phyloP scores from a whole-genome alignment of 2,888 invertebrate genomes.

The Fissipunctia ypsillon region DNA sequence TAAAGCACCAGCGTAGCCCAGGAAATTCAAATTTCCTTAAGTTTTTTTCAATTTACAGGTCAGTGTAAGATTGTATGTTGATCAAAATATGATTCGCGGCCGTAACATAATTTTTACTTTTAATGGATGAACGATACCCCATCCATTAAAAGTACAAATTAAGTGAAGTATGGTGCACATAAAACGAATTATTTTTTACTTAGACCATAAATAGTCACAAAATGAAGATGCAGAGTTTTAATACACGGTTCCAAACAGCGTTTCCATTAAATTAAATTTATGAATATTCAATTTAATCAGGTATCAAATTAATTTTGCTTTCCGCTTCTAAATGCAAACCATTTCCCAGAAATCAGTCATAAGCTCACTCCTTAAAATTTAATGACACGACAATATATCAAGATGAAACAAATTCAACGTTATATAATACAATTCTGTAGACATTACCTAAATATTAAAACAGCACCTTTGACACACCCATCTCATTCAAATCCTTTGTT shows the following conservation, averaged over 20 bases:
- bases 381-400: constrained; percentile 10
- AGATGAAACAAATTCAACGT: constrained; percentile 20
- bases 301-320: constrained; percentile 6
- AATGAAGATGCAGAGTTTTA: not conserved
- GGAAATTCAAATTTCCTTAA: too few species aligned
- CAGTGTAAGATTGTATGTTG: too few species aligned
- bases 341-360: constrained; percentile 2
- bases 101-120: too few species aligned
- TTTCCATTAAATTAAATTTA: not conserved
- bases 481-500: constrained; percentile 50
- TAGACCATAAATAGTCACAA: too few species aligned
- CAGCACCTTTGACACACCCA: constrained; percentile 45
- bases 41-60: too few species aligned
- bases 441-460: constrained; percentile 35
- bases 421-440: constrained; percentile 25
- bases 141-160: too few species aligned
- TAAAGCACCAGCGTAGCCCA: too few species aligned
- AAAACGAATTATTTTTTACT: not conserved
- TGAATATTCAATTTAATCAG: constrained; percentile 1
- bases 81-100: too few species aligned
- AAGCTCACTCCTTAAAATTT: constrained; percentile 11
- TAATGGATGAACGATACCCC: too few species aligned
- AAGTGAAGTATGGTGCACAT: not conserved
- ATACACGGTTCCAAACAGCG: not conserved
- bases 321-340: not conserved